These are phyloP conservation scores for Hydrophis major DNA, from an alignment of 2,797 vertebrate genomes.

Conservation along the genomic window DNA sequence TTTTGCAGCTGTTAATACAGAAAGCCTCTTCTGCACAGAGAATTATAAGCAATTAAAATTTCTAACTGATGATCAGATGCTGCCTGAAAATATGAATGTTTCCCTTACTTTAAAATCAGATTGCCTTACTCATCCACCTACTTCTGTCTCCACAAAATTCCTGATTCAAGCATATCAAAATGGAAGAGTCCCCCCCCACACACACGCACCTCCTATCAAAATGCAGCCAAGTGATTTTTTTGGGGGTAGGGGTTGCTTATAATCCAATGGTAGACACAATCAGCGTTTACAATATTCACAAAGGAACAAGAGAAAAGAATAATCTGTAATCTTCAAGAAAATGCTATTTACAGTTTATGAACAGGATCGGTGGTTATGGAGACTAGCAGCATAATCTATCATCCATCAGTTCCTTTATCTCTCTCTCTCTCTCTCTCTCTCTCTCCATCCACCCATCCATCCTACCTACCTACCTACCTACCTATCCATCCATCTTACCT, in stretches of 20 bases:
- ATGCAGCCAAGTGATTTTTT: neutral
- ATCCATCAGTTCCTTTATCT: too few species aligned
- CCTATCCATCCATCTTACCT: too few species aligned
- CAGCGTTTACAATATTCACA: conserved; percentile 13
- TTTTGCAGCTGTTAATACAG: neutral
- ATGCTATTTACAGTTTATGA: neutral
- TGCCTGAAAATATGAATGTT: neutral
- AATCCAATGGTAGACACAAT: conserved; percentile 3
- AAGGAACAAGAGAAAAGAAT: neutral
- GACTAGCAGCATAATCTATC: neutral
- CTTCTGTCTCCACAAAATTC: neutral
- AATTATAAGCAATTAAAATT: conserved; percentile 37
- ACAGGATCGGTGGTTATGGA: neutral
- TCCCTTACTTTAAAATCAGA: neutral
- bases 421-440: too few species aligned
- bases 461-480: too few species aligned
- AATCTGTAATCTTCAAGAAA: neutral
- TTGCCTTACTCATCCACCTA: neutral
- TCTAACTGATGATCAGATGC: neutral
- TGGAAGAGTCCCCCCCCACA: neutral
- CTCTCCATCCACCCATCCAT: too few species aligned
- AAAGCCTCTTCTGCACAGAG: neutral
- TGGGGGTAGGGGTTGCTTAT: neutral
- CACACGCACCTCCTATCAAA: neutral
- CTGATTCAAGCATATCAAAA: neutral